Evolutionary conservation across 2,888 invertebrate genomes (phyloP).

Genomic region (Julus scanicus): DNA sequence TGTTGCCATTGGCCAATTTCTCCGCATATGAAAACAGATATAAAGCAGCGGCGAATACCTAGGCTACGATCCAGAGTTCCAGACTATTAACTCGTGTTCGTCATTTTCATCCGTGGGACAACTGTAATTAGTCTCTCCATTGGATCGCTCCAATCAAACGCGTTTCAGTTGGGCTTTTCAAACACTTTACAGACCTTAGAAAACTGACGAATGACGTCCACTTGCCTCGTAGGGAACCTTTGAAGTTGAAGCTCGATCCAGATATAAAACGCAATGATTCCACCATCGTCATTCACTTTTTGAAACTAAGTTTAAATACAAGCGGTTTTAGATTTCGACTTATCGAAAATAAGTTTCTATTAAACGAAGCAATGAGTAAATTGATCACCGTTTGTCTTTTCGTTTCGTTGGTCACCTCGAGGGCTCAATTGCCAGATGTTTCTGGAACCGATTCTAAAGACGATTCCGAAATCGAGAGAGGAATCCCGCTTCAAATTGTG

Average conservation of each 20-base stretch:
- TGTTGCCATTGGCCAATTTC: not conserved
- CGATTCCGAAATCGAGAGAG: not conserved
- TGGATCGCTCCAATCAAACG: not conserved
- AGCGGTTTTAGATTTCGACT: not conserved
- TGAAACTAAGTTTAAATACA: too few species aligned
- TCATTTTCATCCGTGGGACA: not conserved
- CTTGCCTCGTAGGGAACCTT: not conserved
- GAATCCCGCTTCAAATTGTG: not conserved
- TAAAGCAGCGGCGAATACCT: not conserved
- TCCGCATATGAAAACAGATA: not conserved
- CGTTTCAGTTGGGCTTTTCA: not conserved
- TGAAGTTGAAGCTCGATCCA: not conserved
- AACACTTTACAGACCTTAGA: not conserved
- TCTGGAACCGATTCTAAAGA: not conserved
- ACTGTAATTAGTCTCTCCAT: not conserved
- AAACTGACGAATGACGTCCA: not conserved
- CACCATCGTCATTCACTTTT: not conserved
- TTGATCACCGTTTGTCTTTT: not conserved
- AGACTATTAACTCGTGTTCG: not conserved
- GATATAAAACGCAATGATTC: not conserved
- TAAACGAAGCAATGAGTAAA: not conserved
- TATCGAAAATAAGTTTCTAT: not conserved
- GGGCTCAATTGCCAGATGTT: not conserved
- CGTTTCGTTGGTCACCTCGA: not conserved
- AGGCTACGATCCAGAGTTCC: not conserved